Evolutionary conservation across 2,888 invertebrate genomes (phyloP).

Genomic region (Drosophila picticornis): DNA sequence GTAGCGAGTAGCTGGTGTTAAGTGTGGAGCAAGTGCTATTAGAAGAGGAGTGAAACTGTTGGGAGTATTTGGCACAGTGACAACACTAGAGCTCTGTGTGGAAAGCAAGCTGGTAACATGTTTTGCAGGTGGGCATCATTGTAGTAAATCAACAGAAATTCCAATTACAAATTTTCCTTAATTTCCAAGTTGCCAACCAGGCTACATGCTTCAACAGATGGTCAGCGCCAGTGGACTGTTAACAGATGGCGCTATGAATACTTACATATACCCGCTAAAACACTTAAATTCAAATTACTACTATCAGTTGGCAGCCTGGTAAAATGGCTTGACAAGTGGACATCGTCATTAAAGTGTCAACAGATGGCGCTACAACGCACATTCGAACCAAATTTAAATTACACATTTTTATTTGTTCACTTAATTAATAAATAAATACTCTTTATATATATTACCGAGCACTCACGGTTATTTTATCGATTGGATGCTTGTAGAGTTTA

Average conservation of each 20-base stretch:
- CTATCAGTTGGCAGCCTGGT: not conserved
- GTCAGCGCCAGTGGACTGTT: not conserved
- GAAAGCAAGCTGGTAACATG: not conserved
- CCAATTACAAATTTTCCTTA: not conserved
- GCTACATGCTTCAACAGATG: not conserved
- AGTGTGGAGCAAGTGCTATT: constrained; percentile 20
- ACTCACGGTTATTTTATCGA: constrained; percentile 54
- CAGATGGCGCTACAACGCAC: not conserved
- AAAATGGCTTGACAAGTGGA: not conserved
- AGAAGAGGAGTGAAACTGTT: constrained; percentile 8
- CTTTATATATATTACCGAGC: not conserved
- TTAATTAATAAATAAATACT: not conserved
- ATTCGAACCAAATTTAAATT: not conserved
- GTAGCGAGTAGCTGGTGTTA: constrained; percentile 11
- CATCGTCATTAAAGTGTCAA: not conserved
- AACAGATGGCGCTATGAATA: not conserved
- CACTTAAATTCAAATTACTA: not conserved
- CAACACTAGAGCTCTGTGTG: not conserved
- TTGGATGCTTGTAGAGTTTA: constrained; percentile 28
- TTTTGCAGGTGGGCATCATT: not conserved
- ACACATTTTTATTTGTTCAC: not conserved
- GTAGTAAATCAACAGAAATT: not conserved
- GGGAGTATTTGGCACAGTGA: not conserved
- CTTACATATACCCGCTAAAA: not conserved
- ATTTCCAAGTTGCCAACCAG: not conserved